These are phyloP conservation scores for Tapirus terrestris DNA, from an alignment of 2,113 vertebrate species.

Conservation along the genomic window DNA sequence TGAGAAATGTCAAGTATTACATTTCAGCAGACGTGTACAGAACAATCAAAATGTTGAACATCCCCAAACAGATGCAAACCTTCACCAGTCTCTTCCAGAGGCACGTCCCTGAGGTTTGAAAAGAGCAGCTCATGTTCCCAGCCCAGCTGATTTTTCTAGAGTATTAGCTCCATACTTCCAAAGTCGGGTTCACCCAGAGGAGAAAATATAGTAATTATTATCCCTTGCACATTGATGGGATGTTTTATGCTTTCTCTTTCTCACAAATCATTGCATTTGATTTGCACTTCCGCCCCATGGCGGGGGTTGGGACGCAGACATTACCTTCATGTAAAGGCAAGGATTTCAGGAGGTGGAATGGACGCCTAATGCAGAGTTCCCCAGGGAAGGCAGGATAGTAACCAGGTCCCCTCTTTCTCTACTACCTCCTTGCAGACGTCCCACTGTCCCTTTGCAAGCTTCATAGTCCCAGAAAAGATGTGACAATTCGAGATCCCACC, in stretches of 20 bases:
- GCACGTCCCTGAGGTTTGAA: slow-evolving; percentile 40
- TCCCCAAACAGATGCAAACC: slow-evolving; percentile 52
- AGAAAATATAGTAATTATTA: not conserved
- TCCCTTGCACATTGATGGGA: not conserved
- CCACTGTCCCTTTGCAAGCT: not conserved
- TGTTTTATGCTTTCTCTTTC: not conserved
- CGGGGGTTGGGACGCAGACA: not conserved
- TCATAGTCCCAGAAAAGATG: not conserved
- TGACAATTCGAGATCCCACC: not conserved
- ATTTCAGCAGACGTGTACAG: slow-evolving; percentile 44
- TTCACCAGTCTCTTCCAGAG: slow-evolving; percentile 55
- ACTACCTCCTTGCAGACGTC: not conserved
- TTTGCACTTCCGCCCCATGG: not conserved
- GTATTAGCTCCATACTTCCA: not conserved
- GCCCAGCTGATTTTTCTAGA: slow-evolving; percentile 30
- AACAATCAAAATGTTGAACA: slow-evolving; percentile 59
- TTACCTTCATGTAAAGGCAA: not conserved
- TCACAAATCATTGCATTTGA: not conserved
- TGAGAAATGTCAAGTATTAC: slow-evolving; percentile 77
- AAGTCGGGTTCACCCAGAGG: slow-evolving; percentile 25
- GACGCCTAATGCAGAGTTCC: not conserved
- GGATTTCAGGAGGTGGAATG: not conserved
- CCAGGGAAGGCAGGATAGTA: not conserved
- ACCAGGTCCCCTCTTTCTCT: not conserved
- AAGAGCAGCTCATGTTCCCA: slow-evolving; percentile 34